A percentile compares a stretch with the other conserved stretches of the same genome.
Conservation (phyloP, 1,140 invertebrate species). For the Luehdorfia chinensis region DNA sequence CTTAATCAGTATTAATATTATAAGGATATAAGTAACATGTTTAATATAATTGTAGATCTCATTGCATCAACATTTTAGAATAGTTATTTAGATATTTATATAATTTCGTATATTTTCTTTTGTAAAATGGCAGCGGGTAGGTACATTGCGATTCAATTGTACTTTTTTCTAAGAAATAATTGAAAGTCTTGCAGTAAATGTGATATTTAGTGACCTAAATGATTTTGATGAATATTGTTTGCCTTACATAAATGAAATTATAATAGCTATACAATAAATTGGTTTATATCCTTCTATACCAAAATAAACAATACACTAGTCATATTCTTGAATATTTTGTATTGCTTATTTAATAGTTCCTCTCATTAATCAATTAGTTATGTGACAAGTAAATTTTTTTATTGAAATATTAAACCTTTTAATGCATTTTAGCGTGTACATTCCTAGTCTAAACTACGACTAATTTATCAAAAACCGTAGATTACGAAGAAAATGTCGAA, state of each 20-base stretch:
- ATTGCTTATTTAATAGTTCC: conserved; percentile 21
- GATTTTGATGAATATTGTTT: conserved; percentile 10
- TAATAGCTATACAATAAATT: background rate
- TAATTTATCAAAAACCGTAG: too few species aligned
- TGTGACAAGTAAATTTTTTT: background rate
- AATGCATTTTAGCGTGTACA: conserved; percentile 40
- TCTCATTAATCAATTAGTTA: conserved; percentile 17
- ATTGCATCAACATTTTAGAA: conserved; percentile 13
- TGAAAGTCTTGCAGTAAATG: background rate
- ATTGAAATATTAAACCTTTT: too few species aligned
- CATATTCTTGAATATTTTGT: conserved; percentile 31
- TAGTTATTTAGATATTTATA: conserved; percentile 2
- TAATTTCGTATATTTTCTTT: conserved; percentile 3
- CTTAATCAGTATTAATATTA: conserved; percentile 17
- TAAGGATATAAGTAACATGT: conserved; percentile 11
- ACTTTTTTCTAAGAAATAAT: background rate
- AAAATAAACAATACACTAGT: conserved; percentile 39
- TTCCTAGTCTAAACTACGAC: conserved; percentile 46
- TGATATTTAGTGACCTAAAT: conserved; percentile 5
- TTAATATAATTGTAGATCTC: conserved; percentile 14
- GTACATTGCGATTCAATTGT: too few species aligned
- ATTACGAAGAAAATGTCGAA: too few species aligned
- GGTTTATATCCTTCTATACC: background rate
- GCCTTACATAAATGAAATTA: background rate
- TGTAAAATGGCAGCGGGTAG: background rate